phyloP scores from a whole-genome alignment of 2,113 vertebrate species.

The Oncorhynchus kisutch region DNA sequence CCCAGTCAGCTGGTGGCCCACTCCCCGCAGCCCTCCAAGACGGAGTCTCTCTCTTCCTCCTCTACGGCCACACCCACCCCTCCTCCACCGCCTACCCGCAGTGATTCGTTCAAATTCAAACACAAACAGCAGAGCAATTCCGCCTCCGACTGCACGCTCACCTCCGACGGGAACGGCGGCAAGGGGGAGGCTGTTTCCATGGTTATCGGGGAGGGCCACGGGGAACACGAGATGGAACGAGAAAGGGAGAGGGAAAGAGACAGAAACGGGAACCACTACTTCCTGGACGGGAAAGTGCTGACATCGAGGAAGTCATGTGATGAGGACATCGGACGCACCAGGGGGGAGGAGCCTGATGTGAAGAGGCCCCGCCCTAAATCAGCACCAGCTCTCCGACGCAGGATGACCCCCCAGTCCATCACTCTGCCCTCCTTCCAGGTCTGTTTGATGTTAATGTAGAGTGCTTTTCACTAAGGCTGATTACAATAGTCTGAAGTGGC shows the following conservation, averaged over 20 bases:
- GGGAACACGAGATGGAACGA: conserved; percentile 61
- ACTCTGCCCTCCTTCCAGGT: conserved; percentile 88
- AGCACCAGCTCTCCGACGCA: conserved; percentile 88
- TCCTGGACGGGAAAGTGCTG: conserved; percentile 79
- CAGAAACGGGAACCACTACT: conserved; percentile 84
- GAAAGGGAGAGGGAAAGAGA: conserved; percentile 69
- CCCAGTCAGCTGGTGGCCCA: conserved; percentile 78
- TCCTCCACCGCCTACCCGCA: conserved; percentile 89
- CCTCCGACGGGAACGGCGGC: conserved; percentile 73
- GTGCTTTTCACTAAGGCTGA: too few relatives aligned
- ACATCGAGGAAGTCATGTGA: conserved; percentile 91
- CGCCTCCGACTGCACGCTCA: conserved; percentile 90
- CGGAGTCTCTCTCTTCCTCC: conserved; percentile 67
- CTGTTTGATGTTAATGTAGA: conserved; percentile 11
- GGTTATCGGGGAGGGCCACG: conserved; percentile 61
- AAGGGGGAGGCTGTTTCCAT: conserved; percentile 68
- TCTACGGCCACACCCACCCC: conserved; percentile 65
- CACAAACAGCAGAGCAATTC: conserved; percentile 93
- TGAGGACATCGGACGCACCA: conserved; percentile 87
- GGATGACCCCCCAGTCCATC: conserved; percentile 86
- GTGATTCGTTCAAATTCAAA: conserved; percentile 96
- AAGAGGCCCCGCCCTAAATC: conserved; percentile 95
- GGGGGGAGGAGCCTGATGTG: conserved; percentile 86
- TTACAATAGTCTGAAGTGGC: neutral
- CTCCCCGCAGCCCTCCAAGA: conserved; percentile 85